These are phyloP conservation scores for Elephas maximus DNA, from an alignment of 2,113 vertebrate genomes.

Conservation along the genomic window DNA sequence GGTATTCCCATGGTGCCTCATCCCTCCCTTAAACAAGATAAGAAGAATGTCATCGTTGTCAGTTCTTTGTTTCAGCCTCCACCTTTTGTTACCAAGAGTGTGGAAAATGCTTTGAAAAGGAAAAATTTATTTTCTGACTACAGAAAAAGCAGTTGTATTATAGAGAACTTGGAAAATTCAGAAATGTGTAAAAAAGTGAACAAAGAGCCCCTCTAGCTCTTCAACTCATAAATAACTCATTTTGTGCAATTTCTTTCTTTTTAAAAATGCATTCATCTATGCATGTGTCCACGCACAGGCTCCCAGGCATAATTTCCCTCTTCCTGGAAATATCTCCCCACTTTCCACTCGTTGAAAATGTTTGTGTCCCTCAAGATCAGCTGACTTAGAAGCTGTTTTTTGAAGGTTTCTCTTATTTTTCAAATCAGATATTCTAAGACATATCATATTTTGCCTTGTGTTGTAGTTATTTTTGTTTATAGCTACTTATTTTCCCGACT, in stretches of 20 bases:
- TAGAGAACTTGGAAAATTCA: not conserved
- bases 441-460: not conserved
- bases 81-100: not conserved
- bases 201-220: not conserved
- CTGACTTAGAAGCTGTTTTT: not conserved
- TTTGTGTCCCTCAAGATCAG: not conserved
- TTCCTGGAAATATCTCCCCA: not conserved
- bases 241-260: not conserved
- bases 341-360: not conserved
- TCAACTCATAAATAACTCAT: not conserved
- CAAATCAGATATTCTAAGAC: not conserved
- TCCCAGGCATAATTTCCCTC: not conserved
- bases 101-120: not conserved
- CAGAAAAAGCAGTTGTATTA: not conserved
- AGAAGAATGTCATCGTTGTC: not conserved
- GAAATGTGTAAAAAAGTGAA: not conserved
- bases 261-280: not conserved
- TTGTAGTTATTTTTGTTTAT: slow-evolving; percentile 13
- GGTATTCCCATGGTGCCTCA: fast-evolving
- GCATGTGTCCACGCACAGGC: not conserved
- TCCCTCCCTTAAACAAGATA: too few relatives aligned
- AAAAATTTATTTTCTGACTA: not conserved
- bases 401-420: not conserved
- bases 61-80: not conserved
- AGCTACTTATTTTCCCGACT: not conserved